Evolutionary conservation across 2,888 invertebrate species (phyloP), one percentile per base, ranked within the genome.

Genomic region (Drosophila suboccidentalis): DNA sequence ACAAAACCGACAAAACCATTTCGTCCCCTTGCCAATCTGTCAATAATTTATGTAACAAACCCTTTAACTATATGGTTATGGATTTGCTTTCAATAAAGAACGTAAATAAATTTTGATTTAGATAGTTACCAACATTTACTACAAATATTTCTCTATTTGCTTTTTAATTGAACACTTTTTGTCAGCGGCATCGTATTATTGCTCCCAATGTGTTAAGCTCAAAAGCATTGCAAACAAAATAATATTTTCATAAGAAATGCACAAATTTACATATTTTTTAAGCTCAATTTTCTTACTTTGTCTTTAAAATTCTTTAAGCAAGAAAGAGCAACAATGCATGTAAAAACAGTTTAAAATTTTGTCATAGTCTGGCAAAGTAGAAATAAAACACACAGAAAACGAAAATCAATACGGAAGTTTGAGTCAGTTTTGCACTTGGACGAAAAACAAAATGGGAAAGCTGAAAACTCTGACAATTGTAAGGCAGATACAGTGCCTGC

Each of bases 381-480:
- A 62, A 43, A 34, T 5, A 17, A 47, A 29, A 51, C 19, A 22
- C 32, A 17, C 17, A 34, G n/a, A 43, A 26, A 41, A 39, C 19
- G 46, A 78, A 83, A 83, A 87, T 87, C 74, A 82, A 83, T 87
- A 82, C 75, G 44, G n/a, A 44, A 59, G 49, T 44, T 64, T 36
- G 19, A 50, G 65, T 73, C 64, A 72, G 65, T 78, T 65, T 66
- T 51, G 44, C 62, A 64, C n/a, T 5, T n/a, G 55, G 63, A 51
- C 66, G 59, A 78, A 67, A 73, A 78, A 55, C 60, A 57, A 47
- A 54, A 50, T 17, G 60, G 41, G 47, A 58, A 53, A 63, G 44
- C 57, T 53, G 39, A 44, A 66, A 71, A 58, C 41, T 63, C 36
- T n/a, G 44, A 61, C 70, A 65, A 70, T 63, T 68, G 53, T 59